Evolutionary conservation across 2,113 vertebrate species (phyloP), one percentile per base, ranked within the genome.

Genomic region (Thunnus maccoyii): DNA sequence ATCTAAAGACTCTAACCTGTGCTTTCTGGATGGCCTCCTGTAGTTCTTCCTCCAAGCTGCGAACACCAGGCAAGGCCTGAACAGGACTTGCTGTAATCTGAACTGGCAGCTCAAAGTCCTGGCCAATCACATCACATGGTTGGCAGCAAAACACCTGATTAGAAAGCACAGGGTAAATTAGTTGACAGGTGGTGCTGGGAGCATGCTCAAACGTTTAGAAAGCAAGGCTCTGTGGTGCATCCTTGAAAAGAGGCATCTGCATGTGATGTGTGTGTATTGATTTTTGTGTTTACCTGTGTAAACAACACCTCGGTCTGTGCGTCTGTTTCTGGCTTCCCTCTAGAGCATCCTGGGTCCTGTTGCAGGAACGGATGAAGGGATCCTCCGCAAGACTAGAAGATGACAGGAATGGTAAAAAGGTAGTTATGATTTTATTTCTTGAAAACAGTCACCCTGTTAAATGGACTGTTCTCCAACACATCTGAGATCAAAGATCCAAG

Each of bases 21-120:
- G 96, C 96, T 94, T 95, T 96, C 75, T 96, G 96, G 72, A 97
- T 97, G 3, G 97, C 97, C 81, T 97, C 97, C 87, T 97, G 97
- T 5, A 98, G 94, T 67, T 97, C 96, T 72, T 98, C 97, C 80
- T 98, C 97, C 83, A 97, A 93, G 70, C 96, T 97, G 57, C 94
- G 94, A 61, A 92, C 85, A 7, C 86, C 72, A 1, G 94, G 86
- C 32, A 88, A 84, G 6, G 91, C 90, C 81, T 95, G 94, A 50
- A 80, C 87, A 16, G 96, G 96, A 80, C 95, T 97, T 10, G 95
- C 96, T 44, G 96, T 97, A 81, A 97, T 97, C 92, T 96, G 94
- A 81, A 96, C 93, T 16, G 96, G 96, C 87, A 97, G 91, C 86
- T 97, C 96, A 78, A 95, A 95, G 85, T 96, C 96, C 77, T 94